phyloP scores from a whole-genome alignment of 2,113 vertebrate species.

The Burhinus bistriatus region DNA sequence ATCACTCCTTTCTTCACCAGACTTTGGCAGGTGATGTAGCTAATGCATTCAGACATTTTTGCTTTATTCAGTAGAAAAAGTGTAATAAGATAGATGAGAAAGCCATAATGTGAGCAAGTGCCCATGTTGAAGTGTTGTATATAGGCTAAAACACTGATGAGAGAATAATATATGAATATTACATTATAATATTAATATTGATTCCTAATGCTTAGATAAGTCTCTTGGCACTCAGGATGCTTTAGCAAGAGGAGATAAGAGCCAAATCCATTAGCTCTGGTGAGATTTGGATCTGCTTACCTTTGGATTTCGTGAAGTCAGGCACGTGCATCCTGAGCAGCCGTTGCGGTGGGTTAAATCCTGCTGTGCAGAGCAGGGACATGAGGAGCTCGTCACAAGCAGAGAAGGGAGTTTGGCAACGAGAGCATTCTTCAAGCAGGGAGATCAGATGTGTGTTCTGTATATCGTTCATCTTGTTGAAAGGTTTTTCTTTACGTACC shows the following conservation, averaged over 20 bases:
- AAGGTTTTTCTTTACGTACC: neutral
- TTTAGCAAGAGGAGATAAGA: constrained; percentile 44
- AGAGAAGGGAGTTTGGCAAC: neutral
- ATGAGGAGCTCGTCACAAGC: accelerated
- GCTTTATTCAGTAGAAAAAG: neutral
- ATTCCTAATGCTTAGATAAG: constrained; percentile 40
- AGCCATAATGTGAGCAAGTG: neutral
- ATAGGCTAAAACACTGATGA: constrained; percentile 16
- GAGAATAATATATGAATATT: constrained; percentile 35
- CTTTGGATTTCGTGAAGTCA: constrained; percentile 20
- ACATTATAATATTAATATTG: constrained; percentile 37
- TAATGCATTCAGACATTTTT: neutral
- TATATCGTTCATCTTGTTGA: neutral
- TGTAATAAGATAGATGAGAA: neutral
- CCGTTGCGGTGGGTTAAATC: neutral
- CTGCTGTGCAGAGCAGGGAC: neutral
- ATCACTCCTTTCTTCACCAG: neutral
- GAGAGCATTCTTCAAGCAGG: neutral
- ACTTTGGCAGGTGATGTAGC: neutral
- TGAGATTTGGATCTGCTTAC: constrained; percentile 57
- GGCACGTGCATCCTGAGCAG: neutral
- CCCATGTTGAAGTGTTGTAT: neutral
- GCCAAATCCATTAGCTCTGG: constrained; percentile 43
- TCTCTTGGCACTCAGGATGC: constrained; percentile 5
- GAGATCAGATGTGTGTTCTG: neutral